phyloP scores from a whole-genome alignment of 2,797 vertebrate genomes.

The Echeneis naucrates region DNA sequence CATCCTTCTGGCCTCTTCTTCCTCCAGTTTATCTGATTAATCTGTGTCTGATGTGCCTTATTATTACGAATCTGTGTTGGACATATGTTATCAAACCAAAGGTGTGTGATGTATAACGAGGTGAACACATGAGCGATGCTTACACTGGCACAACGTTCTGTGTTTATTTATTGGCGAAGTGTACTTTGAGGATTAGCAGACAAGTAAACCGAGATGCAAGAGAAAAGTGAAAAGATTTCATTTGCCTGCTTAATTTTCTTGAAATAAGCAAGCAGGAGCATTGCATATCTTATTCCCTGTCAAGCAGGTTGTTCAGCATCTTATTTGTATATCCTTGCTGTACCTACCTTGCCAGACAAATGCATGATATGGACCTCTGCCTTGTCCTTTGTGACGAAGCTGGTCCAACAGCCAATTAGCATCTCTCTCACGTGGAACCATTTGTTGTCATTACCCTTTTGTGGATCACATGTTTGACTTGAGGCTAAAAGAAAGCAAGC shows the following conservation, averaged over 20 bases:
- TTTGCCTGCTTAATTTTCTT: conserved; percentile 5
- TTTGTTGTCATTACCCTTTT: not conserved
- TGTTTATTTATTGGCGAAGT: conserved; percentile 17
- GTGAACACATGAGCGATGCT: conserved; percentile 10
- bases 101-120: conserved; percentile 14
- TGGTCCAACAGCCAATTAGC: conserved; percentile 78
- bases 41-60: not conserved
- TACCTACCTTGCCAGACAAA: conserved; percentile 51
- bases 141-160: not conserved
- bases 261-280: not conserved
- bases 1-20: not conserved
- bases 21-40: not conserved
- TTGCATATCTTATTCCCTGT: not conserved
- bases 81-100: conserved; percentile 29
- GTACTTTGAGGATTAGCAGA: conserved; percentile 38
- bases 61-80: conserved; percentile 16
- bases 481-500: conserved; percentile 70
- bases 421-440: conserved; percentile 65
- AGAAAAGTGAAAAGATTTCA: not conserved
- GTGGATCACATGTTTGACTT: conserved; percentile 68
- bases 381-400: conserved; percentile 60
- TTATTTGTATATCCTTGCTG: conserved; percentile 34
- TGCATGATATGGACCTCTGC: conserved; percentile 83
- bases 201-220: not conserved
- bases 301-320: not conserved